phyloP scores from a whole-genome alignment of 2,797 vertebrate species.

The Malacoraja senta region DNA sequence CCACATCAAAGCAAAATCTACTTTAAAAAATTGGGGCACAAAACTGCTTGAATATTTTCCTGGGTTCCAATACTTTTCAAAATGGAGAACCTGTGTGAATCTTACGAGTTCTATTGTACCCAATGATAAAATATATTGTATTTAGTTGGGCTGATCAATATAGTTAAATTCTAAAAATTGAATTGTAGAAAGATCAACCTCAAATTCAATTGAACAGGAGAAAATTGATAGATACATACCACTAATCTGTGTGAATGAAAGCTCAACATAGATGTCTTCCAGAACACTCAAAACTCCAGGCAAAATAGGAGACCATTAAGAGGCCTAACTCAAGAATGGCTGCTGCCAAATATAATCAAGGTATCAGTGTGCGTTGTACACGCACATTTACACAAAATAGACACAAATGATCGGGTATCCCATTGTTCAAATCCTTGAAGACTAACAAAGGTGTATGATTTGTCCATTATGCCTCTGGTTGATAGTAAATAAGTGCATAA shows the following conservation, averaged over 20 bases:
- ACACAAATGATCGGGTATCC: not conserved
- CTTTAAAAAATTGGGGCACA: too few relatives aligned
- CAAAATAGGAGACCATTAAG: not conserved
- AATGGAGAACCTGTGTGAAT: not conserved
- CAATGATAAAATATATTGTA: not conserved
- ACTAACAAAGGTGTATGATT: not conserved
- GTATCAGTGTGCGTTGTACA: not conserved
- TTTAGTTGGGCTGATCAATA: not conserved
- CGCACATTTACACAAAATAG: not conserved
- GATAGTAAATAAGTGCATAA: not conserved
- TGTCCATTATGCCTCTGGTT: not conserved
- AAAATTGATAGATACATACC: not conserved
- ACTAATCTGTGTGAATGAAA: not conserved
- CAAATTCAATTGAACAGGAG: not conserved
- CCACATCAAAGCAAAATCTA: not conserved
- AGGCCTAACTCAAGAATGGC: not conserved
- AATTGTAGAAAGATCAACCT: not conserved
- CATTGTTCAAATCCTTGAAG: not conserved
- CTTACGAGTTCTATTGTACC: not conserved
- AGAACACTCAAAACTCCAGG: not conserved
- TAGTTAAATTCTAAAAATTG: not conserved
- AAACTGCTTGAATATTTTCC: not conserved
- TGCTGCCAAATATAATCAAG: not conserved
- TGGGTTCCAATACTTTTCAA: not conserved
- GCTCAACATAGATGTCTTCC: not conserved